A percentile compares a stretch with the other conserved stretches of the same genome.
Conservation (phyloP, 2,888 invertebrate genomes). For the Druceiella hillmani region DNA sequence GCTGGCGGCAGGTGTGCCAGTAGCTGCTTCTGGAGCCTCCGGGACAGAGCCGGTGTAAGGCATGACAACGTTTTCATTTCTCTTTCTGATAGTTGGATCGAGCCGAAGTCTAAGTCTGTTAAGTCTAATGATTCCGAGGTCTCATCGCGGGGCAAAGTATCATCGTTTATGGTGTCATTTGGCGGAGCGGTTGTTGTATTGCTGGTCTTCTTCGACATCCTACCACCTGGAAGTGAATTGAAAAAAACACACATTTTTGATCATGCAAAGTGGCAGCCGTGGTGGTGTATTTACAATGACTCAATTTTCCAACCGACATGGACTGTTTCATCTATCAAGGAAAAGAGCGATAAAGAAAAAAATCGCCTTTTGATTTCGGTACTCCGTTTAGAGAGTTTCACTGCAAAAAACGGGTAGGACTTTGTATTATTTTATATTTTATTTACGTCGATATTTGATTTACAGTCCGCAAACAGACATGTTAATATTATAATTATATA, state of each 20-base stretch:
- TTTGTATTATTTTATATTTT: too few species aligned
- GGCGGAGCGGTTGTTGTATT: conserved; percentile 21
- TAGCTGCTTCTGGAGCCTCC: conserved; percentile 65
- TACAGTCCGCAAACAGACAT: too few species aligned
- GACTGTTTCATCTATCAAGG: not conserved
- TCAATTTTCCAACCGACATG: conserved; percentile 18
- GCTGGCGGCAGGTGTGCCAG: conserved; percentile 64
- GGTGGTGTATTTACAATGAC: conserved; percentile 45
- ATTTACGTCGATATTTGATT: too few species aligned
- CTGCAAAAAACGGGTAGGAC: too few species aligned
- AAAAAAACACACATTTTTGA: conserved; percentile 50
- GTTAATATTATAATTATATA: too few species aligned
- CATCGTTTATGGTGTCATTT: conserved; percentile 7
- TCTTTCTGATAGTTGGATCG: conserved; percentile 62
- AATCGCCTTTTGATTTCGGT: too few species aligned
- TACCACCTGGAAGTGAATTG: conserved; percentile 48
- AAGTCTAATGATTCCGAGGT: conserved; percentile 40
- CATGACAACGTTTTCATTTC: conserved; percentile 64
- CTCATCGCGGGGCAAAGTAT: conserved; percentile 12
- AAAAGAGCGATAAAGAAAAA: conserved; percentile 2
- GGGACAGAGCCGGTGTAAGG: conserved; percentile 65
- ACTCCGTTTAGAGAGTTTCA: too few species aligned
- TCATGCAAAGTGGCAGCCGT: conserved; percentile 50
- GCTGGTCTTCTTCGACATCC: conserved; percentile 35
- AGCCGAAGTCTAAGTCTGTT: conserved; percentile 62